phyloP scores from a whole-genome alignment of 2,888 invertebrate genomes.

The Drosophila imparisetae region DNA sequence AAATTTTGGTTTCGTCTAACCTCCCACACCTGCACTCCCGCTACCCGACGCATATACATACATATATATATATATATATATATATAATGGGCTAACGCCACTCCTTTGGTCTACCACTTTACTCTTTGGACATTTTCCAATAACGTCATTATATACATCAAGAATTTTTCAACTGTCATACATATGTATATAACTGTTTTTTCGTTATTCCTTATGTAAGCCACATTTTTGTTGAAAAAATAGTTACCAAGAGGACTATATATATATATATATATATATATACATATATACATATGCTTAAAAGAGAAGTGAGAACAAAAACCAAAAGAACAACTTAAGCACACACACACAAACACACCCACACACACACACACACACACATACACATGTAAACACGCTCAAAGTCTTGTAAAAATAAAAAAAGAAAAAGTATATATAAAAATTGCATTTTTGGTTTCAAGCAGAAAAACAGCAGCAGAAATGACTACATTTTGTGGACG shows the following conservation, averaged over 20 bases:
- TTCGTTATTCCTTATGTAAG: slow-evolving; percentile 30
- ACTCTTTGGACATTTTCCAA: not conserved
- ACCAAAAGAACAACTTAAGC: slow-evolving; percentile 30
- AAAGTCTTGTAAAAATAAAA: slow-evolving; percentile 59
- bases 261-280: not conserved
- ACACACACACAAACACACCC: slow-evolving; percentile 20
- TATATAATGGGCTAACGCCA: not conserved
- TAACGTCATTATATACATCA: not conserved
- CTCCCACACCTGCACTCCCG: not conserved
- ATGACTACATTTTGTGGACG: not conserved
- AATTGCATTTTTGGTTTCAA: slow-evolving; percentile 64
- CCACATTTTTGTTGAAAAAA: slow-evolving; percentile 19
- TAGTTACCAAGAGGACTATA: slow-evolving; percentile 19
- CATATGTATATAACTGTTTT: slow-evolving; percentile 19
- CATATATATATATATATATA: not conserved
- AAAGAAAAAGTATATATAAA: slow-evolving; percentile 20
- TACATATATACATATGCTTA: not conserved
- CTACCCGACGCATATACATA: not conserved
- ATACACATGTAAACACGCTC: slow-evolving; percentile 61
- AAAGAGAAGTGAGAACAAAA: slow-evolving; percentile 22
- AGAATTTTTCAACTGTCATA: not conserved
- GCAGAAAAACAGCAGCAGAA: slow-evolving; percentile 1
- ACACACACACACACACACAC: not conserved
- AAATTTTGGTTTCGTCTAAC: slow-evolving; percentile 17
- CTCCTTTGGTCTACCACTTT: no score